Percentiles rank a stretch among this genome's conserved stretches.
These are phyloP conservation scores for Takifugu ocellatus DNA, from an alignment of 2,797 vertebrate genomes.

Conservation along the genomic window DNA sequence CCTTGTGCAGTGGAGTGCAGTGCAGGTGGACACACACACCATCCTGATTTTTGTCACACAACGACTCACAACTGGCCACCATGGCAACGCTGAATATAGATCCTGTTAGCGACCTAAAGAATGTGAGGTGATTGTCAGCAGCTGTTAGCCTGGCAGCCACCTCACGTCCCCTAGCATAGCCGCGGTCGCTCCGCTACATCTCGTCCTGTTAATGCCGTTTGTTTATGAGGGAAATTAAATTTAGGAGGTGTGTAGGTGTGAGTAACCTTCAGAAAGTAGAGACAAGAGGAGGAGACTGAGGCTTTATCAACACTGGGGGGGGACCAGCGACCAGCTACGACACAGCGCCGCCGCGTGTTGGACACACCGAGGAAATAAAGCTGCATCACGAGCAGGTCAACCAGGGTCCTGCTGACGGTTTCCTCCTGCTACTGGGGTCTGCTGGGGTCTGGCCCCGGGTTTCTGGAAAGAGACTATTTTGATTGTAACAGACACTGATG, in stretches of 20 bases:
- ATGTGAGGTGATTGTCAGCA: conserved; percentile 51
- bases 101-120: conserved; percentile 30
- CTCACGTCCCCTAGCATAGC: conserved; percentile 17
- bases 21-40: background rate
- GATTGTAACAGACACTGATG: no score
- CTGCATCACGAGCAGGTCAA: no score
- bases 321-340: no score
- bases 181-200: conserved; percentile 42
- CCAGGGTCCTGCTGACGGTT: no score
- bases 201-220: conserved; percentile 72
- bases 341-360: no score
- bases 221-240: conserved; percentile 73
- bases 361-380: no score
- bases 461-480: no score
- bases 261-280: conserved; percentile 69
- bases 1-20: no score
- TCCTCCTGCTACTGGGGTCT: no score
- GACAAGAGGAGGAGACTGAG: conserved; percentile 16
- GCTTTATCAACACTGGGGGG: no score
- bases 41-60: conserved; percentile 35
- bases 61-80: conserved; percentile 6
- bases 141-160: conserved; percentile 34
- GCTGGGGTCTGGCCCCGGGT: no score
- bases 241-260: conserved; percentile 67
- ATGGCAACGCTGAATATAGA: conserved; percentile 48